Evolutionary conservation across 2,888 invertebrate genomes (phyloP).

Genomic region (Pyrrhosoma nymphula): DNA sequence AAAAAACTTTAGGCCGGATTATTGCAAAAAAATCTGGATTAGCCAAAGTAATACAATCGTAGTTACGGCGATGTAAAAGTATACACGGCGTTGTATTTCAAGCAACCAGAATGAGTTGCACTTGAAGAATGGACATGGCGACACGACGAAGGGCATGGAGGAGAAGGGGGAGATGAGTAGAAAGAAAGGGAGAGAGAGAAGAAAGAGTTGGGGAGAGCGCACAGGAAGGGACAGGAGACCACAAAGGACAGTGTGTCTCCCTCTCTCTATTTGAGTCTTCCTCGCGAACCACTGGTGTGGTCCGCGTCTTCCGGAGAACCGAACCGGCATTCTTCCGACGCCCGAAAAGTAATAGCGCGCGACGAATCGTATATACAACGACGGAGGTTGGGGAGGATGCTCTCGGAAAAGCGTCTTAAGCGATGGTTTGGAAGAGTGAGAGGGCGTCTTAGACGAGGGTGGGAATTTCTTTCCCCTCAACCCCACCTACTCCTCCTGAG

Average conservation of each 20-base stretch:
- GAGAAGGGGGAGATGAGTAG: neutral
- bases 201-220: neutral
- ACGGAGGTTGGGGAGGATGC: neutral
- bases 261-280: neutral
- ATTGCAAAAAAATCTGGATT: no score
- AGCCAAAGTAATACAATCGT: no score
- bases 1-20: no score
- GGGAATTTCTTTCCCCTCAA: neutral
- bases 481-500: neutral
- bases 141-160: neutral
- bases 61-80: no score
- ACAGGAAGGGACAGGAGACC: neutral
- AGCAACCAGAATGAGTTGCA: no score
- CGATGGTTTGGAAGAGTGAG: neutral
- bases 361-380: constrained; percentile 40
- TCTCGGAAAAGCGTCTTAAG: neutral
- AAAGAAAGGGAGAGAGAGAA: neutral
- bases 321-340: constrained; percentile 26
- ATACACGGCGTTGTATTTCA: no score
- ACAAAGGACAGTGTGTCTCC: neutral
- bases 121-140: no score
- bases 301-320: constrained; percentile 33
- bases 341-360: constrained; percentile 56
- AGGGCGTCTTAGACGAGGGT: neutral
- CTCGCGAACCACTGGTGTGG: constrained; percentile 28